These are phyloP conservation scores for Amazona ochrocephala DNA, from an alignment of 2,797 vertebrate species.

Conservation along the genomic window DNA sequence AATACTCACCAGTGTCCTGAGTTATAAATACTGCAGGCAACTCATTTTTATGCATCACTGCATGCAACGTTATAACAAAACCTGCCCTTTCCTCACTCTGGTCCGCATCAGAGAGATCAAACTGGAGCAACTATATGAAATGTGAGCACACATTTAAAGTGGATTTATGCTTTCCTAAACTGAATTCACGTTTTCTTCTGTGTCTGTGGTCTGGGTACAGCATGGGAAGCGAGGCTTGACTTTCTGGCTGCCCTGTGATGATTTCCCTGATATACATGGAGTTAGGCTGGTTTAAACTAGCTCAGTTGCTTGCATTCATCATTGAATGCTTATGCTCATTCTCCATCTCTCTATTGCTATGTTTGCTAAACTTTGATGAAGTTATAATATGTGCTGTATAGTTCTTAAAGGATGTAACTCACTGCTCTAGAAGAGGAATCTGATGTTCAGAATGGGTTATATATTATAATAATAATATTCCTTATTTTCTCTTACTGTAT, in stretches of 20 bases:
- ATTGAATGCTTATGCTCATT: neutral
- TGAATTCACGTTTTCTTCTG: neutral
- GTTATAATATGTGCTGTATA: neutral
- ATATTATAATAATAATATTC: neutral
- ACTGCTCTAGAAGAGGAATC: neutral
- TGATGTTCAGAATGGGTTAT: neutral
- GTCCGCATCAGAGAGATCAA: neutral
- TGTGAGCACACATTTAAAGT: neutral
- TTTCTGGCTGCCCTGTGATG: neutral
- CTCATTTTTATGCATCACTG: neutral
- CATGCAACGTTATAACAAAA: neutral
- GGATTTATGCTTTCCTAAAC: neutral
- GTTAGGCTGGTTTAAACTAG: neutral
- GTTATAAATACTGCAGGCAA: neutral
- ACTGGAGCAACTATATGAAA: neutral
- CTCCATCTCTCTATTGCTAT: neutral
- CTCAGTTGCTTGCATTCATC: neutral
- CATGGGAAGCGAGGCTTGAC: neutral
- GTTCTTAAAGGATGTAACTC: neutral
- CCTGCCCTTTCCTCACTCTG: neutral
- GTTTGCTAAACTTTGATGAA: neutral
- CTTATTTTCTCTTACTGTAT: neutral
- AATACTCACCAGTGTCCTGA: neutral
- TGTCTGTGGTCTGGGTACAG: neutral
- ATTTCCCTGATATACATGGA: neutral